Evolutionary conservation across 2,888 invertebrate genomes (phyloP), one percentile per base, ranked within the genome.

Genomic region (Protodeltote pygarga): DNA sequence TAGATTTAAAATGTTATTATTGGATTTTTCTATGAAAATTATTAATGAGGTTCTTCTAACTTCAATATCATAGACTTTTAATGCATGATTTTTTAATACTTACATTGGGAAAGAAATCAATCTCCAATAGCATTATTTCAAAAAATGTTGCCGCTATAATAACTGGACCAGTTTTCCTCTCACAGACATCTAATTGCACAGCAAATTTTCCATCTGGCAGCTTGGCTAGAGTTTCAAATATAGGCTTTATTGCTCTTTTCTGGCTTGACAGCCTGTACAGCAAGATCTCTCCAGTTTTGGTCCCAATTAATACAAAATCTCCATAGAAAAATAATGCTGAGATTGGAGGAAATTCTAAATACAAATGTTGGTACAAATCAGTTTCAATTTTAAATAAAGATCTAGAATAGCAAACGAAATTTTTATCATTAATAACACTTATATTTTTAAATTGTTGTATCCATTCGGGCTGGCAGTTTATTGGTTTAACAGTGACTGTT

Each of bases 311-410:
- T 5, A 87, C 80, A 27, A 84, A 66, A 32, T 89, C 86, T 5
- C 81, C 83, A 57, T 90, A 89, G 55, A 87, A 89, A 63, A 87
- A 89, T 40, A 88, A 52, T 0, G 89, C 83, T 5, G 87, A 86
- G 37, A 90, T 83, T 0, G 79, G 75, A 10, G 85, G 85, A 54
- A 89, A 89, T 27, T 90, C 89, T 38, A 89, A 62, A 58, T 89
- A 90, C 31, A 88, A 65, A 68, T 86, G 87, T 21, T 75, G 65
- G 20, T 81, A 79, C 25, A 75, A 71, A 13, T 87, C 83, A 0
- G 86, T 87, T 66, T 87, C 84, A 19, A 90, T 82, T 72, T 84
- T 83, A 19, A 90, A 87, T 34, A 90, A 48, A 57, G 83, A 82
- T 14, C 86, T 61, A 0, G 90, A 90, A 47, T 87, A 89, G 49